These are phyloP conservation scores for Chironomus tepperi DNA, from an alignment of 1,140 invertebrate species.

Conservation along the genomic window DNA sequence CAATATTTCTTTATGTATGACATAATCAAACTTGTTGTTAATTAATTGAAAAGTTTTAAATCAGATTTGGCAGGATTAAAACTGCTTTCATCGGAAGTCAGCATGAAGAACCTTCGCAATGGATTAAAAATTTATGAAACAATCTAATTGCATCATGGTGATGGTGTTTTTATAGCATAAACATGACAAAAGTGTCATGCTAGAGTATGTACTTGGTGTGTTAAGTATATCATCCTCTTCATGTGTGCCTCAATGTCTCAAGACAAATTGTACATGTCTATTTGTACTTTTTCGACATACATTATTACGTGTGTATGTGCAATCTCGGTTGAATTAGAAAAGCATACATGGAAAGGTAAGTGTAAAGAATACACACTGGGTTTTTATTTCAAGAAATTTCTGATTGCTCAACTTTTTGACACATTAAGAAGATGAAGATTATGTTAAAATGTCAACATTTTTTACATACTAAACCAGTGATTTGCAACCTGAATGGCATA, in stretches of 20 bases:
- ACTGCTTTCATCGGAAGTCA: neutral
- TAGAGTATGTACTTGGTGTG: neutral
- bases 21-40: neutral
- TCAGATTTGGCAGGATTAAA: neutral
- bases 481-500: no score
- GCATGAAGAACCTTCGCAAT: neutral
- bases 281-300: neutral
- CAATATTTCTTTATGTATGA: neutral
- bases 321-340: neutral
- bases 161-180: no score
- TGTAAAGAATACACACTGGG: neutral
- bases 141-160: conserved; percentile 6
- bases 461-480: no score
- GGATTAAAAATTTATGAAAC: neutral
- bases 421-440: neutral
- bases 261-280: no score
- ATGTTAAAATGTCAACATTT: no score
- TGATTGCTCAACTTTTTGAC: conserved; percentile 3
- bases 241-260: neutral
- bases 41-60: neutral
- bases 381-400: no score
- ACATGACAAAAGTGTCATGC: neutral
- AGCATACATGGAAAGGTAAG: neutral
- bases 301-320: neutral
- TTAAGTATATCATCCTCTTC: neutral